Base-by-base conservation (phyloP, 2,113 vertebrate species). In the Chaenogobius annularis region DNA sequence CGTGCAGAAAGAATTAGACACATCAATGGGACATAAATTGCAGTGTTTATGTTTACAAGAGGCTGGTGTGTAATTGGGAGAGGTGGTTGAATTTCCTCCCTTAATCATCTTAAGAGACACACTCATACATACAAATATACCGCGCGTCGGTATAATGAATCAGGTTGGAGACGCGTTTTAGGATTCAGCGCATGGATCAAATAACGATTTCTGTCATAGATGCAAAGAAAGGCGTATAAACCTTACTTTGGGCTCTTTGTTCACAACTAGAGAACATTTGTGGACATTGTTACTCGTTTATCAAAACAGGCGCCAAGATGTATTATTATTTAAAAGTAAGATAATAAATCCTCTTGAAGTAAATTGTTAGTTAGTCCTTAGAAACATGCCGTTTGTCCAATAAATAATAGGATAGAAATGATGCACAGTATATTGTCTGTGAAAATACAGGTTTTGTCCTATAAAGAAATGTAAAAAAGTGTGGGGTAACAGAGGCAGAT, bases 11-110 rank as follows among this genome's bases (percentile, higher is more conserved):
- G 76, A 87, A 84, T 84, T 75, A 86, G 74, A 73, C 66, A 52
- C 72, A 87, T 87, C 83, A 86, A 84, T 82, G 65, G 72, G 68
- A 83, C 74, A 78, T 71, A 65, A 87, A 74, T 74, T 68, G 73
- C 67, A 35, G 68, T 83, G 78, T 86, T 81, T 82, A 64, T 79
- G 80, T 74, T 75, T 65, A 84, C 69, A 76, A 83, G 70, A 78
- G 75, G 72, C 77, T 73, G 77, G 22, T 73, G 82, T 80, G 83
- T 86, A 82, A 85, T 82, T 78, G 77, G 74, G 68, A 71, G 71
- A 87, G 70, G 80, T 74, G 67, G 65, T 20, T 70, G 68, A 71
- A 73, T 83, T 75, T 58, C 70, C 65, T 48, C 72, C 46, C 35
- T 26, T 73, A 84, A 82, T 87, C 68, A 81, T 83, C 65, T 79